These are phyloP conservation scores for Calyptomena viridis DNA, from an alignment of 2,113 vertebrate genomes.

Conservation along the genomic window DNA sequence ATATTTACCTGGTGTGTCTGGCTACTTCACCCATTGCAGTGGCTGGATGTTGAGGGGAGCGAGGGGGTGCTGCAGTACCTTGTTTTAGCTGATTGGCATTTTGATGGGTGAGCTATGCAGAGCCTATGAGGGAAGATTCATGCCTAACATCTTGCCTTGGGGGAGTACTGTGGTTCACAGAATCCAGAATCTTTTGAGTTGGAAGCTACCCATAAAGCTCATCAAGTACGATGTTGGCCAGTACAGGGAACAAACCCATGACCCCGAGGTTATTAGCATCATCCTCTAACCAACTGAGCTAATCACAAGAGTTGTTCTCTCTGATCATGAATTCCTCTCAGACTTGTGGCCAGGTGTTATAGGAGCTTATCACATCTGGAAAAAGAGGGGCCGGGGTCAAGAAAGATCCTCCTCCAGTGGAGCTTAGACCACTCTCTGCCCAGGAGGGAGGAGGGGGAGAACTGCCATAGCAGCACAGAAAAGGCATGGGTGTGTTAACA, in stretches of 20 bases:
- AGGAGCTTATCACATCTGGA: background rate
- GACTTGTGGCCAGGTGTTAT: background rate
- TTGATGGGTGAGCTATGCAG: background rate
- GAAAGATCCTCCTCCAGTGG: fast-evolving
- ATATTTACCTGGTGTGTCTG: fast-evolving
- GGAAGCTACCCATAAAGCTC: too few relatives aligned
- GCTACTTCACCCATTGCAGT: fast-evolving
- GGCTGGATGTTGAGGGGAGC: fast-evolving
- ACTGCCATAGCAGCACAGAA: background rate
- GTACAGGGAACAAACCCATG: too few relatives aligned
- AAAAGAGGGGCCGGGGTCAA: background rate
- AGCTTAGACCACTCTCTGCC: background rate
- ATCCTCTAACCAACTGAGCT: too few relatives aligned
- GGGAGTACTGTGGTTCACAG: background rate
- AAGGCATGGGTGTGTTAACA: background rate
- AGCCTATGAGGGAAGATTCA: background rate
- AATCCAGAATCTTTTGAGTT: too few relatives aligned
- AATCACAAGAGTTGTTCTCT: background rate
- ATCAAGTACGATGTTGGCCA: too few relatives aligned
- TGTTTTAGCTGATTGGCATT: fast-evolving
- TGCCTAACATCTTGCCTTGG: background rate
- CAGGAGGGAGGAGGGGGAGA: background rate
- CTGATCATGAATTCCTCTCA: too few relatives aligned
- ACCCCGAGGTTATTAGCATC: too few relatives aligned
- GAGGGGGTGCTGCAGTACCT: fast-evolving